phyloP scores from a whole-genome alignment of 2,113 vertebrate genomes.

The Gulo gulo region DNA sequence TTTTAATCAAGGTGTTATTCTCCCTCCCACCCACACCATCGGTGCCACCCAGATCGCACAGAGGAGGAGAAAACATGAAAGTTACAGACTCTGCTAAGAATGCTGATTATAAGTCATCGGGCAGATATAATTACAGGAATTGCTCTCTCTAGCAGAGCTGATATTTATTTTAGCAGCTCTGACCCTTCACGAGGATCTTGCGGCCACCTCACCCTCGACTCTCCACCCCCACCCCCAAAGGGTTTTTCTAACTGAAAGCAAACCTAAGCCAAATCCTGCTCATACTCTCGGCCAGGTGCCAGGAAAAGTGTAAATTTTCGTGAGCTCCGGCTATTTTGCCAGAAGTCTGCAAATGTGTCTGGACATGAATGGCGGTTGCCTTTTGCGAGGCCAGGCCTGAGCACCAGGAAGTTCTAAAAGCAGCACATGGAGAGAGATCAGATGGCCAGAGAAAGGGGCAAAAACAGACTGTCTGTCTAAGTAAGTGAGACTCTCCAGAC shows the following conservation, averaged over 20 bases:
- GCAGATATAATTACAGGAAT: constrained; percentile 85
- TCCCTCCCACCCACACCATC: constrained; percentile 8
- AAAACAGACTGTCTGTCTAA: background rate
- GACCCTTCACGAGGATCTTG: constrained; percentile 80
- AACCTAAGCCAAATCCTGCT: constrained; percentile 92
- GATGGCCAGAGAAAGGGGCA: background rate
- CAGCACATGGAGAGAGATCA: background rate
- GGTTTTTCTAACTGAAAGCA: constrained; percentile 91
- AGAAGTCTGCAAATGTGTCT: constrained; percentile 88
- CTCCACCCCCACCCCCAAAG: constrained; percentile 71
- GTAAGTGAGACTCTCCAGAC: constrained; percentile 70
- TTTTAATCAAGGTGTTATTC: constrained; percentile 78
- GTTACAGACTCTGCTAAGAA: constrained; percentile 53
- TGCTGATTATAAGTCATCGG: constrained; percentile 81
- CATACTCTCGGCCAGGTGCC: constrained; percentile 87
- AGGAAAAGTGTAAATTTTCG: constrained; percentile 88
- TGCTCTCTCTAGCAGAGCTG: constrained; percentile 79
- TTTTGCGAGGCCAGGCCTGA: constrained; percentile 83
- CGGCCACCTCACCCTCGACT: constrained; percentile 69
- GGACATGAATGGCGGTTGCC: constrained; percentile 83
- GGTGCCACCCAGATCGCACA: constrained; percentile 52
- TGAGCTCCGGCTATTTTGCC: constrained; percentile 87
- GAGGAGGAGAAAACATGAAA: constrained; percentile 49
- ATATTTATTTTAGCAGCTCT: constrained; percentile 87
- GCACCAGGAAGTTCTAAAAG: constrained; percentile 82